Base-by-base conservation (phyloP, 1,140 invertebrate genomes). In the Platorchestia sp. region DNA sequence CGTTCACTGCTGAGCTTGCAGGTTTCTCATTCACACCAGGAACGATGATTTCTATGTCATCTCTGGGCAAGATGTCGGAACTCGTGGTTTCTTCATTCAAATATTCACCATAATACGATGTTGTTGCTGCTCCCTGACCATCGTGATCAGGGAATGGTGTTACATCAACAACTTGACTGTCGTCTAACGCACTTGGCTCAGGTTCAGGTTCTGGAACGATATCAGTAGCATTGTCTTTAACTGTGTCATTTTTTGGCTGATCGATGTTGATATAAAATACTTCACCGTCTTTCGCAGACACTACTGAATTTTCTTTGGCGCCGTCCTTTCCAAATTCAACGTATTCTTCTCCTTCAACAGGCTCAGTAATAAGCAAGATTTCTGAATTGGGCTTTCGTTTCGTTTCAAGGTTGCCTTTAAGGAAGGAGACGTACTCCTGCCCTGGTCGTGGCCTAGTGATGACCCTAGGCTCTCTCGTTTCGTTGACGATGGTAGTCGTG, bases 361-460 rank as follows among this genome's bases (percentile, higher is more conserved):
- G 91, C 40, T 93, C 91, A 45, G 91, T 93, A 44, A 93, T 93
- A 44, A 93, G 91, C 10, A 45, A 45, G 36, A 93, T 44, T 47
- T 93, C 91, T 45, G 91, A 93, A 45, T 93, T 7, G 44, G 91
- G 91, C 45, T 93, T 93, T 45, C 45, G 91, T 93, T 93, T 93
- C 43, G 91, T 93, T 45, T 93, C 43, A 93, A 93, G 87, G 90
- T 95, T 47, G 89, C 95, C 95, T 95, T 45, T 93, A 10, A 93
- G 95, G 95, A 96, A 96, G 36, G 95, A 51, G 36, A 95, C 96
- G 45, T 91, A 96, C 44, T 96, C 96, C 75, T 96, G 95, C 0
- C 96, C 96, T 7, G 96, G 95, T 43, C 95, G 89, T 19, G 95
- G 95, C 43, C 95, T 93, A n/a, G 96, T 95, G 16, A 96, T 95